Evolutionary conservation across 2,113 vertebrate species (phyloP).

Genomic region (Aramus guarauna): DNA sequence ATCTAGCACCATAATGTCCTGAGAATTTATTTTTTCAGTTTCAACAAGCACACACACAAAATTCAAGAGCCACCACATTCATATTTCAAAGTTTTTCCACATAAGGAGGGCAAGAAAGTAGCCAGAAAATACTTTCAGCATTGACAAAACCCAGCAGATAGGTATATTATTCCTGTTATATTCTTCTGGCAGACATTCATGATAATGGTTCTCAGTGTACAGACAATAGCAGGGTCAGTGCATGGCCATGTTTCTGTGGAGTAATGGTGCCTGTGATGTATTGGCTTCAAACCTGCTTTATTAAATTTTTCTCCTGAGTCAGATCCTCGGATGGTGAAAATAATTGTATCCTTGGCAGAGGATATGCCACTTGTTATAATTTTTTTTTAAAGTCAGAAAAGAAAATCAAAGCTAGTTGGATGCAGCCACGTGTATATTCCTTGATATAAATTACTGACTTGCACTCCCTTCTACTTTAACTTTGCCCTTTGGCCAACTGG

Average conservation of each 20-base stretch:
- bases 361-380: neutral
- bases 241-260: neutral
- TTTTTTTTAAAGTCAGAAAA: neutral
- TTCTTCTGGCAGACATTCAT: neutral
- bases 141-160: neutral
- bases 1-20: neutral
- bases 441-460: neutral
- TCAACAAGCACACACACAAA: neutral
- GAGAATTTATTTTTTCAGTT: neutral
- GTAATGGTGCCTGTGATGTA: neutral
- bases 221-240: neutral
- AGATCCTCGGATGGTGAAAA: neutral
- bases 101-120: neutral
- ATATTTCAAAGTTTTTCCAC: neutral
- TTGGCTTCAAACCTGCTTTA: neutral
- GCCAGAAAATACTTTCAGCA: neutral
- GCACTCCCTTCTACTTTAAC: neutral
- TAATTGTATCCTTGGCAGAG: neutral
- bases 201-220: neutral
- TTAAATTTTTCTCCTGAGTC: slow-evolving; percentile 4
- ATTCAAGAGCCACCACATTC: neutral
- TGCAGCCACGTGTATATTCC: neutral
- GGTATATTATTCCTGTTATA: neutral
- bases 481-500: neutral
- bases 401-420: neutral